Conservation (phyloP, 92 coral and sea anemone genomes). For the Blastomussa wellsi region DNA sequence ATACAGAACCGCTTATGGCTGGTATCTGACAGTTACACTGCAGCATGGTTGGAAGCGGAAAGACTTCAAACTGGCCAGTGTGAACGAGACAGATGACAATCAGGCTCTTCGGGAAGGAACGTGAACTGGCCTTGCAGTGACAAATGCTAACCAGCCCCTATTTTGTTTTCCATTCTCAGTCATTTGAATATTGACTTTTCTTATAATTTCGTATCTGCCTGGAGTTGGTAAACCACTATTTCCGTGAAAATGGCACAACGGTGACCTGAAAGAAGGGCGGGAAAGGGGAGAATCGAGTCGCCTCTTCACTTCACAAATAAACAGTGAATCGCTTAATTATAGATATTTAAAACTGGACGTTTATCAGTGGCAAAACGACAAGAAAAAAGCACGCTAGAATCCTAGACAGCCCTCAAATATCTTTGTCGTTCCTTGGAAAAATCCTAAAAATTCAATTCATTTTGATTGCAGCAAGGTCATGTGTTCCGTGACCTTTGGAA, state of each 20-base stretch:
- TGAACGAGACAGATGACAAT: no score
- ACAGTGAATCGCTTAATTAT: background rate
- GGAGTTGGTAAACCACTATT: background rate
- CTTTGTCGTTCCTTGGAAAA: background rate
- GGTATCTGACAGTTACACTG: background rate
- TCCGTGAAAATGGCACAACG: background rate
- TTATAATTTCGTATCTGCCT: background rate
- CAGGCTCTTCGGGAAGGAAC: no score
- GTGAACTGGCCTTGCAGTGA: no score
- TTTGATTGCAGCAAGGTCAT: background rate
- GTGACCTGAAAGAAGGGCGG: background rate
- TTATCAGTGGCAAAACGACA: background rate
- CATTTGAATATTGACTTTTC: background rate
- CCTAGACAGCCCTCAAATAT: background rate
- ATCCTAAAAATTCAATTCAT: background rate
- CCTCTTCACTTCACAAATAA: background rate
- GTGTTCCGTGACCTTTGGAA: background rate
- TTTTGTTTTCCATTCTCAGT: background rate
- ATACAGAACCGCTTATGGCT: background rate
- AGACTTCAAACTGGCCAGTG: no score
- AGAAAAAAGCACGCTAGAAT: background rate
- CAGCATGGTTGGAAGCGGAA: no score
- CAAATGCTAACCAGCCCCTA: background rate
- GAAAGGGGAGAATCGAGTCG: background rate
- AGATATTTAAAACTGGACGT: background rate